Conservation (phyloP, 2,797 vertebrate genomes). For the Liparis tanakae region DNA sequence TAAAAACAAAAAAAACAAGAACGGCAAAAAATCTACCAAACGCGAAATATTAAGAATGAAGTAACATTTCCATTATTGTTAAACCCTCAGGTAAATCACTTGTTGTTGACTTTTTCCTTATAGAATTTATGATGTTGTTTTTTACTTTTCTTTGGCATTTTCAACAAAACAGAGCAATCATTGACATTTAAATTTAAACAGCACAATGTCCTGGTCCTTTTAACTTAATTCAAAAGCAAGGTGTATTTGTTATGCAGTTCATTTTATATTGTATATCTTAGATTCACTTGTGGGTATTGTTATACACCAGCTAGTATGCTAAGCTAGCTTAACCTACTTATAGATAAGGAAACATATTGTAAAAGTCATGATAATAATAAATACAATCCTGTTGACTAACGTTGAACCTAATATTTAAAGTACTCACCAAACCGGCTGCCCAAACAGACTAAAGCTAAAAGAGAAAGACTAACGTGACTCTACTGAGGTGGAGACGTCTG, state of each 20-base stretch:
- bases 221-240: not conserved
- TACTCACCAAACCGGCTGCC: not conserved
- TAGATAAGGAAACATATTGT: not conserved
- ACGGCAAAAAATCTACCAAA: not conserved
- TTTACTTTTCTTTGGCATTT: too few species aligned
- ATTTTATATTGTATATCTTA: not conserved
- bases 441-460: not conserved
- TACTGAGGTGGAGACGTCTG: accelerated
- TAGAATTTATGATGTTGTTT: not conserved
- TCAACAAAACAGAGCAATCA: too few species aligned
- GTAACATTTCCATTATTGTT: not conserved
- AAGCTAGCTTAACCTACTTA: not conserved
- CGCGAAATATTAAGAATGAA: not conserved
- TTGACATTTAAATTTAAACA: not conserved
- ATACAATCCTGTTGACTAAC: not conserved
- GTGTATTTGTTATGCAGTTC: not conserved
- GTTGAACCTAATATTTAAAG: accelerated
- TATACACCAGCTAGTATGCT: not conserved
- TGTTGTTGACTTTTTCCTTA: too few species aligned
- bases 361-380: not conserved
- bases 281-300: not conserved
- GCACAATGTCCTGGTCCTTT: not conserved
- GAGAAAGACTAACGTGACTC: not conserved
- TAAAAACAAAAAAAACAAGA: not conserved
- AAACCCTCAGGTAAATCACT: too few species aligned